phyloP scores from a whole-genome alignment of 2,113 vertebrate species.

The Nibea albiflora region DNA sequence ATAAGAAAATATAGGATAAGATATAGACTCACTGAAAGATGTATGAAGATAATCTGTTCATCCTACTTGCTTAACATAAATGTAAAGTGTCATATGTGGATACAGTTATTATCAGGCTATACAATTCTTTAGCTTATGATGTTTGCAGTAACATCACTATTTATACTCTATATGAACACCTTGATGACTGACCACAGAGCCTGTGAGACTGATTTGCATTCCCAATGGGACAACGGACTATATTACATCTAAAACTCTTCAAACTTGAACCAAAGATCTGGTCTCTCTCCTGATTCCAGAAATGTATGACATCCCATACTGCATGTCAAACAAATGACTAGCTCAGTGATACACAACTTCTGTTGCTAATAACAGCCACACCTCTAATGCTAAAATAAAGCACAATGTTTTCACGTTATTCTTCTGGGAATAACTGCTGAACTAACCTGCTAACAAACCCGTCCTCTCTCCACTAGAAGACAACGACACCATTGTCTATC shows the following conservation, averaged over 20 bases:
- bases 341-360: slow-evolving; percentile 9
- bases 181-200: slow-evolving; percentile 56
- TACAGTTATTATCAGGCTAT: slow-evolving; percentile 13
- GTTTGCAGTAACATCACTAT: slow-evolving; percentile 50
- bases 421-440: slow-evolving; percentile 37
- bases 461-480: slow-evolving; percentile 74
- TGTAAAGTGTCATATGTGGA: slow-evolving; percentile 26
- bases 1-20: background rate
- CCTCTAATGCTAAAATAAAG: slow-evolving; percentile 39
- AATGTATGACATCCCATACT: slow-evolving; percentile 10
- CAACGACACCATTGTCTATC: slow-evolving; percentile 88
- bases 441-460: slow-evolving; percentile 48
- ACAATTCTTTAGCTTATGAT: slow-evolving; percentile 35
- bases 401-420: slow-evolving; percentile 8
- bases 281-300: slow-evolving; percentile 3
- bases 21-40: background rate
- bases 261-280: slow-evolving; percentile 28
- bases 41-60: background rate
- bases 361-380: slow-evolving; percentile 19
- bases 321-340: slow-evolving; percentile 35
- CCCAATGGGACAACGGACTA: slow-evolving; percentile 46
- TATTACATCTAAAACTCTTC: slow-evolving; percentile 48
- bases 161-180: slow-evolving; percentile 45
- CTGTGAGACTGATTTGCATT: slow-evolving; percentile 58
- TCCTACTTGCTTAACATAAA: background rate